Percentiles rank a stretch among this genome's conserved stretches.
These are phyloP conservation scores for Cephus pygmeus DNA, from an alignment of 2,888 invertebrate species.

Conservation along the genomic window DNA sequence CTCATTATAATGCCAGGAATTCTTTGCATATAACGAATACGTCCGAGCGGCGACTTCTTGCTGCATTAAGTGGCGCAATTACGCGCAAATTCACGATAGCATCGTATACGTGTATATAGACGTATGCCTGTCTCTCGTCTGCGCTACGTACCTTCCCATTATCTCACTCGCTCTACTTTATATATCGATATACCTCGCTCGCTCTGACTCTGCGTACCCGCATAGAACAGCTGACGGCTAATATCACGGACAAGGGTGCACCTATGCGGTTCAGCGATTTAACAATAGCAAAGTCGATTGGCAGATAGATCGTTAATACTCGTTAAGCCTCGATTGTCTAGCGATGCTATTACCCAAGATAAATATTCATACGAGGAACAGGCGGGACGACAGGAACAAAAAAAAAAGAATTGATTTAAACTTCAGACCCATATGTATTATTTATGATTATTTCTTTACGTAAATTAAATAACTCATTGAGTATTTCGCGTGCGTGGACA, in stretches of 20 bases:
- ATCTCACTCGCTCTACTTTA: background rate
- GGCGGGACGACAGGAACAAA: background rate
- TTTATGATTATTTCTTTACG: too few species aligned
- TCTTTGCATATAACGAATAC: constrained; percentile 37
- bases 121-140: constrained; percentile 1
- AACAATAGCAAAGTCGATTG: background rate
- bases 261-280: background rate
- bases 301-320: background rate
- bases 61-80: constrained; percentile 27
- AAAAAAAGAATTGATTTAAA: background rate
- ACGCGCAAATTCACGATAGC: constrained; percentile 24
- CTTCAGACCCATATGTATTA: background rate
- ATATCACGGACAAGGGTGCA: background rate
- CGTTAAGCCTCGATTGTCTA: constrained; percentile 1
- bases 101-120: background rate
- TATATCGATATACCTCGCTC: background rate
- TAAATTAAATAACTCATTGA: background rate
- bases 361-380: background rate
- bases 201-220: background rate
- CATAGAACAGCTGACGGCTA: background rate
- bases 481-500: background rate
- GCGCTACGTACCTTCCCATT: background rate
- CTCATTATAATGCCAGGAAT: constrained; percentile 45
- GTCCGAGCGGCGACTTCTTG: constrained; percentile 26
- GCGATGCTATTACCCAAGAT: background rate